phyloP scores from a whole-genome alignment of 2,797 vertebrate genomes.

The Melanogrammus aeglefinus region DNA sequence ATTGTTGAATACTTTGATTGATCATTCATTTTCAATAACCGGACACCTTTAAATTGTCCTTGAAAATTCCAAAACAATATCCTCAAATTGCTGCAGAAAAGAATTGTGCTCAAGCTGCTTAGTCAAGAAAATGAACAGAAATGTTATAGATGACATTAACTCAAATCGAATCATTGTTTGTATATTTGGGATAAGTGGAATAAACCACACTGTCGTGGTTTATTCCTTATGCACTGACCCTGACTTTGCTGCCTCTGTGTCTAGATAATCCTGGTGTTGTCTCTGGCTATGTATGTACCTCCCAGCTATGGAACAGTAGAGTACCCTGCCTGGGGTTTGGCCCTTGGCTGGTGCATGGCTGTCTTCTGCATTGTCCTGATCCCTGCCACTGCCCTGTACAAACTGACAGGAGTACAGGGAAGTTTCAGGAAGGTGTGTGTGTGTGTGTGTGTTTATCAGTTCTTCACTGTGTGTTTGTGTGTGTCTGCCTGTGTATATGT shows the following conservation, averaged over 20 bases:
- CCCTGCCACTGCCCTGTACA: slow-evolving; percentile 76
- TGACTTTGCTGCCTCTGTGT: neutral
- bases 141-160: neutral
- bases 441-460: neutral
- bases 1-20: too few relatives aligned
- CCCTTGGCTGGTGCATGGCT: slow-evolving; percentile 88
- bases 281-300: slow-evolving; percentile 72
- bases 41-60: too few relatives aligned
- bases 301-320: slow-evolving; percentile 73
- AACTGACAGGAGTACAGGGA: slow-evolving; percentile 76
- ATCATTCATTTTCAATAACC: too few relatives aligned
- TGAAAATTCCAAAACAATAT: too few relatives aligned
- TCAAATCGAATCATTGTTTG: too few relatives aligned
- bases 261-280: slow-evolving; percentile 88
- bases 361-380: slow-evolving; percentile 86
- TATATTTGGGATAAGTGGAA: too few relatives aligned
- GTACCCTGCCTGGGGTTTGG: slow-evolving; percentile 83
- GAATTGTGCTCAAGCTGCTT: neutral
- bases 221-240: neutral
- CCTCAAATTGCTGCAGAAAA: neutral
- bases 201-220: neutral
- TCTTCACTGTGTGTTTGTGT: neutral
- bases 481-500: too few relatives aligned
- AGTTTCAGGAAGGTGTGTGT: slow-evolving; percentile 76
- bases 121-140: neutral